phyloP scores from a whole-genome alignment of 2,797 vertebrate genomes.

The Loris lydekkerianus region DNA sequence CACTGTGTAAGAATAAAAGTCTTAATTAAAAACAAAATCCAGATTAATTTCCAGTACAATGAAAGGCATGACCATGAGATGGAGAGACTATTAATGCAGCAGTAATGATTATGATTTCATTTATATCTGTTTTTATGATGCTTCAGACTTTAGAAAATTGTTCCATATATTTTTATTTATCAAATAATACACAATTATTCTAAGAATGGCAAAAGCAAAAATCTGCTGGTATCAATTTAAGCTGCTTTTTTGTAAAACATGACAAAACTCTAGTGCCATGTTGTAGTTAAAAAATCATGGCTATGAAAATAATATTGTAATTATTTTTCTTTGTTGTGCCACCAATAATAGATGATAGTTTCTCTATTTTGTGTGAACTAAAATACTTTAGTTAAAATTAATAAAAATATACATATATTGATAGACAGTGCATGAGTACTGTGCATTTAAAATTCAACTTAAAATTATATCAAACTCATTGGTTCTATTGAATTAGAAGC shows the following conservation, averaged over 20 bases:
- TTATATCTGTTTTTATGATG: neutral
- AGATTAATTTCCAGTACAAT: neutral
- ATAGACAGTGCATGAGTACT: neutral
- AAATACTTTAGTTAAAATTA: conserved; percentile 38
- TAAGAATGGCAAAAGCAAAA: conserved; percentile 6
- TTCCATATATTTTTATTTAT: neutral
- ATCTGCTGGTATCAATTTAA: neutral
- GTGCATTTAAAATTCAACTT: conserved; percentile 58
- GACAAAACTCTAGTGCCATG: neutral
- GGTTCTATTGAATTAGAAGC: neutral
- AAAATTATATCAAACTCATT: conserved; percentile 57
- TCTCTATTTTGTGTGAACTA: neutral
- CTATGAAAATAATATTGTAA: neutral
- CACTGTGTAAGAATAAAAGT: neutral
- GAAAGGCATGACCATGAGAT: neutral
- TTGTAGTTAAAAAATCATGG: neutral
- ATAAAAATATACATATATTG: neutral
- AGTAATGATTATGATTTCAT: neutral
- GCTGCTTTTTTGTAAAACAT: neutral
- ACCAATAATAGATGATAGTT: neutral
- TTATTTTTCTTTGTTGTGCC: neutral
- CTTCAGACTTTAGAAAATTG: neutral
- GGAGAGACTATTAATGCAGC: neutral
- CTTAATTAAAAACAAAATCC: neutral
- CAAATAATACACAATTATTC: neutral